Base-by-base conservation (phyloP, 2,797 vertebrate species). In the Gadopsis bispinosus region DNA sequence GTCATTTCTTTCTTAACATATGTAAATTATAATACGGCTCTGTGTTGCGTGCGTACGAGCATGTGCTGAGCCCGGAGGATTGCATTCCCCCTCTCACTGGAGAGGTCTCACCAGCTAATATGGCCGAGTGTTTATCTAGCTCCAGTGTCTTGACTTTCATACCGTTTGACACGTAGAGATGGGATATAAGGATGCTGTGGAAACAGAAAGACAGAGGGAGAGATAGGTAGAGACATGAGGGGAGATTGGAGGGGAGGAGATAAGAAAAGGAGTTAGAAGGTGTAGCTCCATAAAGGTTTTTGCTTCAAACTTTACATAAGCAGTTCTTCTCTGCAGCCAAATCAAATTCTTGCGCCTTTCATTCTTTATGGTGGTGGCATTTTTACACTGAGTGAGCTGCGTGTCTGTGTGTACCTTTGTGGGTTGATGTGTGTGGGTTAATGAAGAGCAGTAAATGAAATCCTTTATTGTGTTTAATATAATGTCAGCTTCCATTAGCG, bases 401-500 rank as follows among this genome's bases (percentile, higher is more conserved):
- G 6, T 67, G 71, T 77, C 59, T 83, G 94, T 95, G 92, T 95
- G 92, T 78, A 85, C 62, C 66, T 85, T 85, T 76, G 70, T 85
- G 80, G 77, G 80, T 79, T 85, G 81, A 74, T 86, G 81, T 79
- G 73, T 4, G 58, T 62, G 75, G 89, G 94, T 95, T 96, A 97
- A 97, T 96, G 97, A 97, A 97, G 96, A 97, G 96, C 96, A 96
- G 95, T 96, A 96, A 95, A 96, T 91, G 93, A 96, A 95, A 96
- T 96, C 95, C 96, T 96, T 97, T 96, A 98, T 97, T 97, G 96
- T 97, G 96, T 98, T 97, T 97, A 97, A 98, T 97, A 95, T 97
- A 96, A 97, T 95, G 97, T 97, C 97, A 97, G 96, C 95, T 97
- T 97, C 96, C 96, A 97, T 98, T 97, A 97, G 75, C 88, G 86